phyloP scores from a whole-genome alignment of 2,797 vertebrate species.

The Pangasius macronema region DNA sequence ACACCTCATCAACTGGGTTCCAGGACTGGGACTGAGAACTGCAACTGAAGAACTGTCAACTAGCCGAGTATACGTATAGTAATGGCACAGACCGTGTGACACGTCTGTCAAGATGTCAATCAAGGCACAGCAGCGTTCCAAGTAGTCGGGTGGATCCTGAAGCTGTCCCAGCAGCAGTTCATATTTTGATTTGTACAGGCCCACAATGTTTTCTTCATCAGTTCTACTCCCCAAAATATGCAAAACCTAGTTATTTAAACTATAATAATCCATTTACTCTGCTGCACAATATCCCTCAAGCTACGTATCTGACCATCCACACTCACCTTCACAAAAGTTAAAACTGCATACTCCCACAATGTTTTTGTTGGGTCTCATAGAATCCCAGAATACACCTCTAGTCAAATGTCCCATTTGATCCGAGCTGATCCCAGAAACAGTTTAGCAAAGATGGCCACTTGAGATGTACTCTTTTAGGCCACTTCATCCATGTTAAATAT shows the following conservation, averaged over 20 bases:
- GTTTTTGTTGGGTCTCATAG: not conserved
- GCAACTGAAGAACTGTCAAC: not conserved
- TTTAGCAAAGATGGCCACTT: constrained; percentile 45
- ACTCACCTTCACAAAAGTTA: not conserved
- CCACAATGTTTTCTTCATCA: not conserved
- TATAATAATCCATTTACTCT: not conserved
- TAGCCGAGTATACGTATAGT: not conserved
- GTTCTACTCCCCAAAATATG: not conserved
- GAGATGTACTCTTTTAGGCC: constrained; percentile 37
- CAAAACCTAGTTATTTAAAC: not conserved
- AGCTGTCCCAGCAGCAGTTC: not conserved
- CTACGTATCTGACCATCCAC: not conserved
- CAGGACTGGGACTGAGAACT: not conserved
- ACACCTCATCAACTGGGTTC: not conserved
- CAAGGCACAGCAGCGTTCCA: not conserved
- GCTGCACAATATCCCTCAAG: not conserved
- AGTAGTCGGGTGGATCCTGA: constrained; percentile 12
- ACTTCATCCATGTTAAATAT: constrained; percentile 47
- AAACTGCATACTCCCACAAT: not conserved
- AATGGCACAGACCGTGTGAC: constrained; percentile 7
- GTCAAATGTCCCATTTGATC: not conserved
- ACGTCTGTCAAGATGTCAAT: not conserved
- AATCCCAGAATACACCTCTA: not conserved
- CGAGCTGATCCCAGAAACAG: constrained; percentile 36
- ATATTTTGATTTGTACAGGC: not conserved